Base-by-base conservation (phyloP, 2,797 vertebrate genomes). In the Sebastes glaucus region DNA sequence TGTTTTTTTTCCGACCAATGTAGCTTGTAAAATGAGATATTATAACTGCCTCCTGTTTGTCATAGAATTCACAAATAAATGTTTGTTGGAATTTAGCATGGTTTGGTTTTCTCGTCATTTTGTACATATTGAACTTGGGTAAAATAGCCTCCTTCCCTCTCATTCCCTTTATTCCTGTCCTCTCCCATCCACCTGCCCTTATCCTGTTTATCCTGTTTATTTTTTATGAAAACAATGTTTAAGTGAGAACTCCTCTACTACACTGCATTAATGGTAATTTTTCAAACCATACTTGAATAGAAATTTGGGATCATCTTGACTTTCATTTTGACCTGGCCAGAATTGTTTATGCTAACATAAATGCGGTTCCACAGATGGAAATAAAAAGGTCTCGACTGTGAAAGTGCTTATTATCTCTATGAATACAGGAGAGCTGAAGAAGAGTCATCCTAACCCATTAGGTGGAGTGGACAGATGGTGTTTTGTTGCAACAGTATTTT, bases 1-100 rank as follows among this genome's bases (percentile, higher is more conserved):
- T 23, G 1, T 42, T 64, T 86, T 69, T 38, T 72, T 85, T 86
- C 53, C 49, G 33, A 90, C 75, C 60, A 76, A 85, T 89, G 90
- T 93, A 93, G 92, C 86, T 92, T 93, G 88, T 92, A 92, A 88
- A 88, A 85, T 78, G 73, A 92, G 83, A 94, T 89, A 68, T 88
- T 82, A 88, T 83, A 88, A 92, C 90, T 90, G 91, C 87, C 90
- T 94, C 88, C 82, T 93, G 91, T 94, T 96, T 95, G 94, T 95
- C 90, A 93, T 90, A 93, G 86, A 93, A 87, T 91, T 94, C 89
- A 94, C 87, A 94, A 96, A 95, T 96, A 95, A 95, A 96, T 89
- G 91, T 94, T 92, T 91, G 93, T 90, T 93, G 86, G 82, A 93
- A 89, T 91, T 86, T 78, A 82, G 22, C 2, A 14, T 32, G 18